Conservation (phyloP, 2,113 vertebrate species). For the Pangasianodon gigas region DNA sequence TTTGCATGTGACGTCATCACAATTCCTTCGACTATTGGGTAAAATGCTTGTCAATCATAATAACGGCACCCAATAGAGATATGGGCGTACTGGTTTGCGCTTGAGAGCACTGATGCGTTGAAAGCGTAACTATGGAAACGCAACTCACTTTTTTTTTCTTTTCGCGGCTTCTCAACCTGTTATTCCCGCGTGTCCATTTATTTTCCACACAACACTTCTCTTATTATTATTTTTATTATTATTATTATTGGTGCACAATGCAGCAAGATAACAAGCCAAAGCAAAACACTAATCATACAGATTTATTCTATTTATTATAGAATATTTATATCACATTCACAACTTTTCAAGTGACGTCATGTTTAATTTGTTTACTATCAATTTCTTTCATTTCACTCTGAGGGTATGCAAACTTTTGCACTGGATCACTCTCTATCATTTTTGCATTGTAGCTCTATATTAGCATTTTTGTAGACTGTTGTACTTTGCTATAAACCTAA, state of each 20-base stretch:
- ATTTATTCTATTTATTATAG: not conserved
- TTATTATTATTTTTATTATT: not conserved
- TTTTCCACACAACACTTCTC: not conserved
- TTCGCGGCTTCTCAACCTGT: conserved; percentile 29
- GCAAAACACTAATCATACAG: not conserved
- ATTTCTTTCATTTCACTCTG: not conserved
- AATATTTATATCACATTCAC: not conserved
- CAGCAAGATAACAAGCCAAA: not conserved
- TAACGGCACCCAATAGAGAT: not conserved
- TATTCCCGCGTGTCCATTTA: conserved; percentile 12
- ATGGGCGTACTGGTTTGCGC: not conserved
- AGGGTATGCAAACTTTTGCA: not conserved
- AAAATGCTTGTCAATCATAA: not conserved
- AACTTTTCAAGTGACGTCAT: not conserved
- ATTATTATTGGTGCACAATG: not conserved
- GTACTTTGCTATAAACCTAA: not conserved
- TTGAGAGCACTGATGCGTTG: not conserved
- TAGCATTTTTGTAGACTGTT: not conserved
- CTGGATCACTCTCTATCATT: not conserved
- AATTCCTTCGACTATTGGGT: not conserved
- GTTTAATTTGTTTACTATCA: not conserved
- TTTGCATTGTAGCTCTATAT: not conserved
- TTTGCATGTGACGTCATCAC: not conserved
- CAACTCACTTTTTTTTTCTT: not conserved
- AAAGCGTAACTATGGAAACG: conserved; percentile 50